These are phyloP conservation scores for Nipponia nippon DNA, from an alignment of 2,113 vertebrate species.

Conservation along the genomic window DNA sequence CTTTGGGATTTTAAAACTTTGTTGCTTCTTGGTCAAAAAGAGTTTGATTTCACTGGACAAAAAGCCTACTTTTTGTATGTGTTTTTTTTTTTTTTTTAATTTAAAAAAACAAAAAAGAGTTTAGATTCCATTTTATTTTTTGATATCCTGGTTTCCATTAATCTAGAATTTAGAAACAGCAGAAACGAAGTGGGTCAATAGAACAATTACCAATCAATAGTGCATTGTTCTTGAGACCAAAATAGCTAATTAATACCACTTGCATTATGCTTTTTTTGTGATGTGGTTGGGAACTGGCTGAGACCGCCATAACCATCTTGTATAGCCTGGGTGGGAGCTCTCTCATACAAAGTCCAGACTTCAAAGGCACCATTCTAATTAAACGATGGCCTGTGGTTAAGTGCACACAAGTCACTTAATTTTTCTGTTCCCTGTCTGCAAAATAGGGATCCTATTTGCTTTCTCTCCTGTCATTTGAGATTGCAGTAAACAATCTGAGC, in stretches of 20 bases:
- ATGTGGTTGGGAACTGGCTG: constrained; percentile 38
- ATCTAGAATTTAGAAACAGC: constrained; percentile 9
- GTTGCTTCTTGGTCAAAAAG: background rate
- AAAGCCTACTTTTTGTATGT: background rate
- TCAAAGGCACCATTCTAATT: background rate
- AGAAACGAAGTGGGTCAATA: constrained; percentile 21
- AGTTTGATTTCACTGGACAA: background rate
- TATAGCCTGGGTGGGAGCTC: background rate
- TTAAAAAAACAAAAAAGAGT: background rate
- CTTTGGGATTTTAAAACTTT: background rate
- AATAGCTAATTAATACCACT: constrained; percentile 60
- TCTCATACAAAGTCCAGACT: background rate
- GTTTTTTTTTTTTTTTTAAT: too few relatives aligned
- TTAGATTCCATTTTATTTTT: constrained; percentile 2
- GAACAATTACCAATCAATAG: constrained; percentile 55
- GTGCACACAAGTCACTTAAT: background rate
- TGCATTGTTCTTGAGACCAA: constrained; percentile 52
- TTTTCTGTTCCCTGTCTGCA: background rate
- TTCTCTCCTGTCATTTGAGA: background rate
- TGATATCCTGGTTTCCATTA: constrained; percentile 26
- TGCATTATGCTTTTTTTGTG: background rate
- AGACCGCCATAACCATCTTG: background rate
- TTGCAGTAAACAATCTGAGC: fast-evolving
- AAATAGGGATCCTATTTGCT: background rate
- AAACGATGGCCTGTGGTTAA: background rate